These are phyloP conservation scores for Limnodromus scolopaceus DNA, from an alignment of 2,797 vertebrate genomes.

Conservation along the genomic window DNA sequence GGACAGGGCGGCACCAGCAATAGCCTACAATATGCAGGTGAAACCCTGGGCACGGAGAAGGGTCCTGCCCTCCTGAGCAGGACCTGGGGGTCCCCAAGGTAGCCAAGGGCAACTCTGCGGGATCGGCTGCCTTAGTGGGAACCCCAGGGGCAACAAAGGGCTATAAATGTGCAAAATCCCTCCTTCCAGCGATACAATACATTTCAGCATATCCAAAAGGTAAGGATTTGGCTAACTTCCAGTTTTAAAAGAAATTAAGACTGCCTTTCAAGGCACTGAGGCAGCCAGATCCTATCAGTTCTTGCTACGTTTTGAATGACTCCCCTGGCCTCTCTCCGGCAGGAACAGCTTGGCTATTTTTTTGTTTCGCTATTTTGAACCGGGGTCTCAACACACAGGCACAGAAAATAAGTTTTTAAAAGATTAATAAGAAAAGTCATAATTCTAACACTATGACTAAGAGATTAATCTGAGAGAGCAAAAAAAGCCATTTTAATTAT, in stretches of 20 bases:
- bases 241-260: neutral
- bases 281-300: neutral
- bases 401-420: neutral
- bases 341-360: neutral
- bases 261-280: neutral
- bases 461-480: neutral
- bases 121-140: neutral
- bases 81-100: neutral
- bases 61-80: neutral
- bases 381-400: fast-evolving
- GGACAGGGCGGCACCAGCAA: neutral
- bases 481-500: neutral
- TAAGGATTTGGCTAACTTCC: neutral
- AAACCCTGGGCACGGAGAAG: neutral
- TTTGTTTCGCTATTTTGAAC: neutral
- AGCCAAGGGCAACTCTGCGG: neutral
- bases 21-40: neutral
- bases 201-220: neutral
- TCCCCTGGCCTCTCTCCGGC: neutral
- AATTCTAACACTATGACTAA: neutral
- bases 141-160: neutral
- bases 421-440: neutral
- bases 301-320: neutral
- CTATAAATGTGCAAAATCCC: neutral
- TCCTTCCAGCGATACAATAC: neutral